Evolutionary conservation across 2,888 invertebrate genomes (phyloP).

Genomic region (Pachliopta kotzebuea): DNA sequence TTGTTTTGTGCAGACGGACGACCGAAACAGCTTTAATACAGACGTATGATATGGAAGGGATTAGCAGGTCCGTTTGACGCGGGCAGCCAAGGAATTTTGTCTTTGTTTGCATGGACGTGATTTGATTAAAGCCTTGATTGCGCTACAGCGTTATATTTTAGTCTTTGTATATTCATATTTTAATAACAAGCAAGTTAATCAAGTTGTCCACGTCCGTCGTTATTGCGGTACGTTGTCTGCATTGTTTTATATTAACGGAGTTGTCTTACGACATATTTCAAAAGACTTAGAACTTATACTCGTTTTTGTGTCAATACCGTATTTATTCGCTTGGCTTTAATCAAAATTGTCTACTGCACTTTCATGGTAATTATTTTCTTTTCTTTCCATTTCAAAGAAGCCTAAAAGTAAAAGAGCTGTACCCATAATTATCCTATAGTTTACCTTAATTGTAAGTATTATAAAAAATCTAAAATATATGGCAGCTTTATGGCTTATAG

Average conservation of each 20-base stretch:
- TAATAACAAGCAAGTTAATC: slow-evolving; percentile 26
- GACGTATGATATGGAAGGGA: slow-evolving; percentile 33
- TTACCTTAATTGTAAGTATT: too few relatives aligned
- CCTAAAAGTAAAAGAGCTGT: too few relatives aligned
- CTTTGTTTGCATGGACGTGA: slow-evolving; percentile 41
- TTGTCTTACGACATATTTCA: not conserved
- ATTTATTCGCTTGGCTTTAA: too few relatives aligned
- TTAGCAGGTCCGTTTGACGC: slow-evolving; percentile 33
- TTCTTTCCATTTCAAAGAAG: too few relatives aligned
- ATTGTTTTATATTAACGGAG: slow-evolving; percentile 10
- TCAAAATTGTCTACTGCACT: too few relatives aligned
- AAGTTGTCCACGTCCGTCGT: slow-evolving; percentile 21
- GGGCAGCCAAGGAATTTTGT: slow-evolving; percentile 38
- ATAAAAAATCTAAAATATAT: too few relatives aligned
- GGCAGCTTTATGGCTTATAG: too few relatives aligned
- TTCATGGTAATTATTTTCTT: too few relatives aligned
- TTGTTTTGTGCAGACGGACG: slow-evolving; percentile 39
- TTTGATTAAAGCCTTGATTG: slow-evolving; percentile 39
- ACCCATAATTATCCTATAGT: too few relatives aligned
- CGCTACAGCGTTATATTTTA: slow-evolving; percentile 25
- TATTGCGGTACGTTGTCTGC: slow-evolving; percentile 18
- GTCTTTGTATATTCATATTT: slow-evolving; percentile 29
- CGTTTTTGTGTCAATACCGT: not conserved
- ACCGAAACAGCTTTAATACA: slow-evolving; percentile 36
- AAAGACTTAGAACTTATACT: not conserved